Evolutionary conservation across 2,113 vertebrate species (phyloP), one percentile per base, ranked within the genome.

Genomic region (Oxygymnocypris stewartii): DNA sequence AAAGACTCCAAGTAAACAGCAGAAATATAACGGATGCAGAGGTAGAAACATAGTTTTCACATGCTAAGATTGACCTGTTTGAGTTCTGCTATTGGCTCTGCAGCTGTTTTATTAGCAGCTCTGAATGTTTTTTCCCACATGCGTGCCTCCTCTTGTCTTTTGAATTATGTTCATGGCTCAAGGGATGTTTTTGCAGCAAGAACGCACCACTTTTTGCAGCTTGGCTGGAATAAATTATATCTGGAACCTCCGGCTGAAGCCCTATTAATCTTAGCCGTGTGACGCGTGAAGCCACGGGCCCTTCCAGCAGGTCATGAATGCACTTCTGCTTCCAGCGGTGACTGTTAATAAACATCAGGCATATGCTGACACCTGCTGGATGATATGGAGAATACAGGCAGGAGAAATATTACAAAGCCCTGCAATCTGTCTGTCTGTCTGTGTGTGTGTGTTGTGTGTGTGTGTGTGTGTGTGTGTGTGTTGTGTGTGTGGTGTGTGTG

Each of bases 91-190:
- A 28, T 76, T 76, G 37, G 11, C 6, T 35, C 44, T 84, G 63
- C 40, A 1, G 42, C 42, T 78, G 67, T 87, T 91, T 90, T 91
- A 90, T 86, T 65, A 85, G 40, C 87, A 88, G 59, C 69, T 84
- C 49, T 40, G 89, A 71, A 79, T 71, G 79, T 14, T 84, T 84
- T 87, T 85, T 76, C 79, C 31, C 37, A 89, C 84, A 9, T 37
- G 61, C 78, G 67, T 79, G 57, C 82, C 78, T 47, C 6, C 42
- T 76, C 23, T 76, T 57, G 76, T 78, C 76, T 28, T 20, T 54
- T 28, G 76, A 54, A 78, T 78, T 54, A 51, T 54, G 25, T 54
- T 57, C 47, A 35, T 78, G 76, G 49, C 76, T 78, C 76, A 35
- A 4, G 76, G 49, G 59, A 79, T 79, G 57, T 79, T 65, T 49